Base-by-base conservation (phyloP, 2,888 invertebrate species). In the Mythimna vitellina region DNA sequence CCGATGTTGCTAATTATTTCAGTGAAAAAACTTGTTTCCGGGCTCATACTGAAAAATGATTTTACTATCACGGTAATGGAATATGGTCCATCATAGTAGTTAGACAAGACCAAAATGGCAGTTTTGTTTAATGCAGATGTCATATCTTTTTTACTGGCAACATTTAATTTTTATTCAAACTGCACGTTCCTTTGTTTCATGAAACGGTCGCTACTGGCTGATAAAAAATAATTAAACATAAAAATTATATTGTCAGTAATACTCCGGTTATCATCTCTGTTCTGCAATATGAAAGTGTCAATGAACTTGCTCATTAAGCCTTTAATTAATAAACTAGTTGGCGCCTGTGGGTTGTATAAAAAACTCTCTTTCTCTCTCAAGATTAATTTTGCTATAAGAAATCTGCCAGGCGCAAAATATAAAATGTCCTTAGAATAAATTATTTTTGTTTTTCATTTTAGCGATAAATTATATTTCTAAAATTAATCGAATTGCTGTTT, bases 211-310 rank as follows among this genome's bases (percentile, higher is more conserved):
- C 56, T 54, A 60, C 46, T 10, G 51, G 60, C 58, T 66, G 71
- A 73, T 84, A 74, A 79, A 84, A 76, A 3, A 51, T 77, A 81
- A 72, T 78, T 72, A 81, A 78, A 82, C 65, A 67, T 63, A 57
- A 71, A 72, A 67, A 53, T 49, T 72, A 70, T 53, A 73, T 62
- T 68, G 72, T 22, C 22, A 49, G 61, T 82, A 57, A 78, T 78
- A 53, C 53, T 46, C 14, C 17, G 14, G 65, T 70, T 64, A 77
- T 74, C 53, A 56, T 63, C 56, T 14, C 9, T 56, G 25, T 20
- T 10, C 42, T 32, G 32, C 42, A 62, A 67, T 65, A 51, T 46
- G 66, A 42, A 20, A 65, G 63, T 38, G 73, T 68, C 73, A 72
- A 68, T 73, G 70, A 73, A 73, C 79, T 68, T 32, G 46, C 56